Evolutionary conservation across 2,113 vertebrate genomes (phyloP).

Genomic region (Silurus meridionalis): DNA sequence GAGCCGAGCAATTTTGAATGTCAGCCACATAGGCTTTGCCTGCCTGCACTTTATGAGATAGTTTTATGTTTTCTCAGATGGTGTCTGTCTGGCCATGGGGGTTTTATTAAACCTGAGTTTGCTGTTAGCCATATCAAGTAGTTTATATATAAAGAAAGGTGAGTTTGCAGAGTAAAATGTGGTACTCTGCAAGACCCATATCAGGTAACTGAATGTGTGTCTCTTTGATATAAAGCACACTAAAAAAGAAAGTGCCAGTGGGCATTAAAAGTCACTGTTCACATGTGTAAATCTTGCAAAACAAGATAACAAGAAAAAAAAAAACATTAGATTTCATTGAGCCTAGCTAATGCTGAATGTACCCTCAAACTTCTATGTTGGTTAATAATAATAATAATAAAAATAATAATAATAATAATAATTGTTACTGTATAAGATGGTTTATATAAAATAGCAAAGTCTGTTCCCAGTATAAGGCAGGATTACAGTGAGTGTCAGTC

Average conservation of each 20-base stretch:
- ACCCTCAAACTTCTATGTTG: neutral
- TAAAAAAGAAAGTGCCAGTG: neutral
- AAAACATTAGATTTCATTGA: neutral
- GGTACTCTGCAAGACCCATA: neutral
- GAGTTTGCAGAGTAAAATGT: constrained; percentile 19
- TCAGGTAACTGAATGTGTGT: constrained; percentile 8
- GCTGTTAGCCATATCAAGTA: constrained; percentile 22
- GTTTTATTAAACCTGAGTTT: constrained; percentile 44
- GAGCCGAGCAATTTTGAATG: constrained; percentile 43
- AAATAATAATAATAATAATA: neutral
- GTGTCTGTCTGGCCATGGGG: constrained; percentile 36
- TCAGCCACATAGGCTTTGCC: constrained; percentile 50
- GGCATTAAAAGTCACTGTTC: constrained; percentile 14
- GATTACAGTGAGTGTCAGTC: constrained; percentile 49
- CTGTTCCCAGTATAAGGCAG: constrained; percentile 33
- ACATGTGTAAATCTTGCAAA: neutral
- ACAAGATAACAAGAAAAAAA: neutral
- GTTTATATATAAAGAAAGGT: constrained; percentile 18
- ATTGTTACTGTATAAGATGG: neutral
- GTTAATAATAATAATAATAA: neutral
- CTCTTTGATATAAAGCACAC: constrained; percentile 12
- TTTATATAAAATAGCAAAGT: neutral
- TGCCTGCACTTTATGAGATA: constrained; percentile 33
- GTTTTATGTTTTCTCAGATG: constrained; percentile 42
- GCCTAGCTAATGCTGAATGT: neutral